Evolutionary conservation across 2,113 vertebrate genomes (phyloP).

Genomic region (Onychostruthus taczanowskii): DNA sequence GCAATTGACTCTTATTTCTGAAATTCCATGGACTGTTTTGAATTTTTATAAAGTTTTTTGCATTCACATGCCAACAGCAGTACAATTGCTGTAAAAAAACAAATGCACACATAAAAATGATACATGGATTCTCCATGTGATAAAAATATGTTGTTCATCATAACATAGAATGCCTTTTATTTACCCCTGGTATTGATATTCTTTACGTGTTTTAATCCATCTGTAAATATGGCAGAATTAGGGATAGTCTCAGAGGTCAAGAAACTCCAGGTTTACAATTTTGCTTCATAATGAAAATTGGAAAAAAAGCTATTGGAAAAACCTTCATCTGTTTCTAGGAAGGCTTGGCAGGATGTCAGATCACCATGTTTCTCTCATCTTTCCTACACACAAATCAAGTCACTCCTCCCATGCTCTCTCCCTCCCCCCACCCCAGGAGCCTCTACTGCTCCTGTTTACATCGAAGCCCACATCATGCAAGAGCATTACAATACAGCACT

Average conservation of each 20-base stretch:
- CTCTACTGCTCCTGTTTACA: neutral
- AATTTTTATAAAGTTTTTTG: neutral
- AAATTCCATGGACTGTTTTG: neutral
- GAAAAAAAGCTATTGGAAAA: neutral
- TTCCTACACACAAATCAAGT: neutral
- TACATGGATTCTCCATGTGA: neutral
- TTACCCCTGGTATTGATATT: neutral
- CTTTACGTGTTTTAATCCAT: neutral
- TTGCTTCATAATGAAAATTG: neutral
- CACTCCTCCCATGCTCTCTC: neutral
- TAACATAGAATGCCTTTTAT: neutral
- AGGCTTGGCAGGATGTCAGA: neutral
- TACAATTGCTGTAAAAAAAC: neutral
- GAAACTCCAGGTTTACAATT: neutral
- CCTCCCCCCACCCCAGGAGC: fast-evolving
- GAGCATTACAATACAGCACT: neutral
- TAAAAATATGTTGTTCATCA: neutral
- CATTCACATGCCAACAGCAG: neutral
- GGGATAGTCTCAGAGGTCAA: neutral
- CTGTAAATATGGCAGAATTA: neutral
- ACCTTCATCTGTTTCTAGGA: neutral
- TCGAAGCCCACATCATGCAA: neutral
- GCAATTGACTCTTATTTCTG: neutral
- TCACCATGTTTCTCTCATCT: neutral
- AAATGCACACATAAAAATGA: neutral